Base-by-base conservation (phyloP, 2,113 vertebrate species). In the Asarcornis scutulata region DNA sequence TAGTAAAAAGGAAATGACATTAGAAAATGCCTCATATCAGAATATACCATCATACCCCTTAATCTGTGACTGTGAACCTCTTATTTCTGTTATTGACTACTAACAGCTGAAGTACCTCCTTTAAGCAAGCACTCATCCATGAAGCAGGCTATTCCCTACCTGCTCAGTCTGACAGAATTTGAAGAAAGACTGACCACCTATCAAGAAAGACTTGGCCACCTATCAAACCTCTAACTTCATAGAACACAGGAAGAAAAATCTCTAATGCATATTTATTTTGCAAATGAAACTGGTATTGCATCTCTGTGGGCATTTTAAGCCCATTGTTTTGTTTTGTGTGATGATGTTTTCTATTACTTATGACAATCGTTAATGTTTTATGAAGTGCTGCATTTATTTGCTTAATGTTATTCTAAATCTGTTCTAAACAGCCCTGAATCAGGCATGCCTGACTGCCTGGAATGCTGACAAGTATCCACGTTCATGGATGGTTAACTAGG, bases 301-400 rank as follows among this genome's bases (percentile, higher is more conserved):
- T 82, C 31, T 96, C 78, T 36, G 32, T 38, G 46, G 52, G 11
- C 18, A 36, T 68, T 95, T 97, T 48, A 95, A 88, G 75, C 36
- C 13, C 46, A 8, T 62, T 89, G 29, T 69, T 92, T 73, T 79
- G 23, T 71, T 91, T 53, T 42, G 7, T 42, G 9, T 31, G 18
- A 5, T 85, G 66, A 50, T 76, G 17, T 69, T 92, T 84, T 27
- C 74, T 56, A 38, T 76, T 85, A 66, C 69, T 73, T 93, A 21
- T 93, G 82, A 82, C 7, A 48, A 52, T 92, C 58, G 78, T 93
- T 83, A 84, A 82, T 95, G 63, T 87, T 96, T 97, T 96, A 64
- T 89, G 91, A 93, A 92, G 44, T 84, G 55, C 18, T 85, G 44
- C 23, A 48, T 94, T 93, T 95, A 75, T 95, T 96, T 97, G 36